Evolutionary conservation across 2,888 invertebrate species (phyloP).

Genomic region (Apeira syringaria): DNA sequence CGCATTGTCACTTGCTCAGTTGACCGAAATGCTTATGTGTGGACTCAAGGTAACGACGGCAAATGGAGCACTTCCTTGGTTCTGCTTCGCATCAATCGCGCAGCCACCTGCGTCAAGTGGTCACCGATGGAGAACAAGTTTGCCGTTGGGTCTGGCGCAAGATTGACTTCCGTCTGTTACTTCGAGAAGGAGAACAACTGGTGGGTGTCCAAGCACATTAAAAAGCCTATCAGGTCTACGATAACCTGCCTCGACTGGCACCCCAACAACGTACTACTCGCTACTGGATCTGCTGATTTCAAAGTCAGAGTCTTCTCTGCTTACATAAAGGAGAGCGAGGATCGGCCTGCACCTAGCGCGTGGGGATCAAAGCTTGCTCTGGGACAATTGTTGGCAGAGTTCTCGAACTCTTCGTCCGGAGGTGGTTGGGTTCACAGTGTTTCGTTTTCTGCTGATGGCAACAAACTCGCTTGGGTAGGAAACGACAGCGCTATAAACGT

Average conservation of each 20-base stretch:
- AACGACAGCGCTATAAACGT: slow-evolving; percentile 98
- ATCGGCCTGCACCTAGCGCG: slow-evolving; percentile 93
- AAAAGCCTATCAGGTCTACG: slow-evolving; percentile 98
- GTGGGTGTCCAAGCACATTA: slow-evolving; percentile 99
- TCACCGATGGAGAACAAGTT: slow-evolving; percentile 99
- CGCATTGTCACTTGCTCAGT: slow-evolving; percentile 99
- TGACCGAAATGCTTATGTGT: slow-evolving; percentile 99
- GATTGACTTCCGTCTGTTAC: slow-evolving; percentile 98
- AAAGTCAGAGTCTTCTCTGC: slow-evolving; percentile 98
- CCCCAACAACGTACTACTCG: slow-evolving; percentile 97
- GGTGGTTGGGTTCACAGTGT: slow-evolving; percentile 99
- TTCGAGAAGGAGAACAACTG: slow-evolving; percentile 99
- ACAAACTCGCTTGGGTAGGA: slow-evolving; percentile 98
- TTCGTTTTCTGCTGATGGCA: slow-evolving; percentile 97
- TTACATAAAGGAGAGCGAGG: slow-evolving; percentile 98
- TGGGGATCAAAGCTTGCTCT: slow-evolving; percentile 96
- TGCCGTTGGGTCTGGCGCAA: slow-evolving; percentile 98
- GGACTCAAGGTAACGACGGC: slow-evolving; percentile 94
- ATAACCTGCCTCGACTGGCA: slow-evolving; percentile 99
- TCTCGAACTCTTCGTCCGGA: slow-evolving; percentile 92
- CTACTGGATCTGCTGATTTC: slow-evolving; percentile 98
- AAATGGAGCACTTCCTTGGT: slow-evolving; percentile 99
- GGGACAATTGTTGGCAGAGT: slow-evolving; percentile 95
- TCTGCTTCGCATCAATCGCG: slow-evolving; percentile 96
- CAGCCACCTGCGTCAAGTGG: slow-evolving; percentile 99